Base-by-base conservation (phyloP, 2,113 vertebrate species). In the Alligator sinensis region DNA sequence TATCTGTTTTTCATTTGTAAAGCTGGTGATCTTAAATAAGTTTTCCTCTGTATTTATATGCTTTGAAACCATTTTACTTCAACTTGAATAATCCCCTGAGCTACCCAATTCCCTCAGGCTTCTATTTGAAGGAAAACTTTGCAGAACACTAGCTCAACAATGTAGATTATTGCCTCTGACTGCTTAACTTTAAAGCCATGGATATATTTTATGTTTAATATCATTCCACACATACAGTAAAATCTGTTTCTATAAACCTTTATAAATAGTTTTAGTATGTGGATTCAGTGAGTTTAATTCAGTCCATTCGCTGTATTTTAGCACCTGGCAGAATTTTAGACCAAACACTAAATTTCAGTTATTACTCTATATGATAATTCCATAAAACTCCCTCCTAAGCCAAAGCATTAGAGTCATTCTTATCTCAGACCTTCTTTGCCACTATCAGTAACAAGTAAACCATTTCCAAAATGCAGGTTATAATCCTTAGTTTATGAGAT, bases 161-260 rank as follows among this genome's bases (percentile, higher is more conserved):
- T 5, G 4, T 28, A 72, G 80, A 12, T 25, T 25, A 89, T 62
- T 18, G 58, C 66, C 60, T 94, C 54, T 80, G 80, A 70, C 86
- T 92, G 90, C 82, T 75, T 82, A 74, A 74, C 64, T 96, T 74
- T 93, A 91, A 92, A 11, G 4, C 24, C 63, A 76, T 88, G 54
- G 16, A 61, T 62, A 57, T 25, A 83, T 85, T 57, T 80, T 58
- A 82, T 68, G 58, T 90, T 94, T 88, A 93, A 93, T 82, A 88
- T 21, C 61, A 92, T 87, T 85, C 60, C 47, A 93, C 9, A 30
- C 5, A 96, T 8, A 87, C 0, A 0, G 28, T 61, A 81, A 84
- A 87, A 96, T 93, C 87, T 97, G 88, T 47, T 96, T 96, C 91
- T 87, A 75, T 74, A 82, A 77, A 95, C 70, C 86, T 92, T 95